These are phyloP conservation scores for Atractosteus spatula DNA, from an alignment of 2,113 vertebrate species.

Conservation along the genomic window DNA sequence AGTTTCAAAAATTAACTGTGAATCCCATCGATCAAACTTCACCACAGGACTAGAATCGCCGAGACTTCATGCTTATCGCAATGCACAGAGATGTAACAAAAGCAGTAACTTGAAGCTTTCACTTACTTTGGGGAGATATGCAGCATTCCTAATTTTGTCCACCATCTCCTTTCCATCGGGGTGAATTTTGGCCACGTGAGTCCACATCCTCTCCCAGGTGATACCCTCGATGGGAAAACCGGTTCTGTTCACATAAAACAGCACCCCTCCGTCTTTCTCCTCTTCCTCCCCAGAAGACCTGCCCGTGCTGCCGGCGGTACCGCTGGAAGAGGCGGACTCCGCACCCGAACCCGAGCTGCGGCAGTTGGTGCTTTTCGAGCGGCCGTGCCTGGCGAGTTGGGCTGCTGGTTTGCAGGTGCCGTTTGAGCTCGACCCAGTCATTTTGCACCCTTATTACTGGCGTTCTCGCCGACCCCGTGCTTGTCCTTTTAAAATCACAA, in stretches of 20 bases:
- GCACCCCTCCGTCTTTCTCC: conserved; percentile 84
- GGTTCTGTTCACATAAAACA: conserved; percentile 88
- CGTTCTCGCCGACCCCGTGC: too few relatives aligned
- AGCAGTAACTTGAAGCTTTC: background rate
- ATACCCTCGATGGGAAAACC: conserved; percentile 87
- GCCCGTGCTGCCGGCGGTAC: conserved; percentile 60
- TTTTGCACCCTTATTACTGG: conserved; percentile 39
- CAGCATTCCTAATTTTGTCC: conserved; percentile 78
- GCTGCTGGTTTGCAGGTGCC: conserved; percentile 57
- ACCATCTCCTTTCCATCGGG: conserved; percentile 90
- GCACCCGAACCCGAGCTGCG: conserved; percentile 45
- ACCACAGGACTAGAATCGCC: too few relatives aligned
- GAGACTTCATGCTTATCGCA: too few relatives aligned
- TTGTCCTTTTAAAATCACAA: too few relatives aligned
- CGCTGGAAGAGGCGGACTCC: conserved; percentile 43
- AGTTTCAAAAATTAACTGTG: too few relatives aligned
- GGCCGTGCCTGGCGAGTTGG: conserved; percentile 70
- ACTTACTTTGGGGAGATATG: conserved; percentile 83
- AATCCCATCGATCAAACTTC: too few relatives aligned
- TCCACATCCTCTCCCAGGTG: conserved; percentile 96
- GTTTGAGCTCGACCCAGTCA: conserved; percentile 76
- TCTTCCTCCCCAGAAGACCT: conserved; percentile 79
- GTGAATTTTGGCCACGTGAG: conserved; percentile 83
- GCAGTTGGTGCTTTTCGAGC: conserved; percentile 78
- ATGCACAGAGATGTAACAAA: too few relatives aligned